Evolutionary conservation across 1,140 invertebrate genomes (phyloP).

Genomic region (Atta colombica): DNA sequence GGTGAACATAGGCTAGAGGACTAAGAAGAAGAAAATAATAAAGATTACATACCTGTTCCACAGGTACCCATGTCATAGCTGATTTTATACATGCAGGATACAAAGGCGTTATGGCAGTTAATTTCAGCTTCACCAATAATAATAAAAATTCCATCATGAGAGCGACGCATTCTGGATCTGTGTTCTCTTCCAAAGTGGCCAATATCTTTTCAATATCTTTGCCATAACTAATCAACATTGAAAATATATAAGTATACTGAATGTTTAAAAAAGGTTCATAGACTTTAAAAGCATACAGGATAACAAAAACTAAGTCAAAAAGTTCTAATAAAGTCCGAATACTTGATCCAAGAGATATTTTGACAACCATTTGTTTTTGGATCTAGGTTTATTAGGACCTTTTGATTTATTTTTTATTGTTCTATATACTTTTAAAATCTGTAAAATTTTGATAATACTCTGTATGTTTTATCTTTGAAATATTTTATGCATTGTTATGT

Average conservation of each 20-base stretch:
- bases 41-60: constrained; percentile 78
- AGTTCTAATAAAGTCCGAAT: too few species aligned
- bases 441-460: too few species aligned
- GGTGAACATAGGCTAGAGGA: too few species aligned
- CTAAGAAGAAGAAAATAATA: not conserved
- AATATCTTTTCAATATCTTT: constrained; percentile 80
- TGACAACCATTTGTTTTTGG: too few species aligned
- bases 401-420: too few species aligned
- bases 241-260: constrained; percentile 20
- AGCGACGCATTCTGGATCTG: constrained; percentile 84
- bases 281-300: too few species aligned
- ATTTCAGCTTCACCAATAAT: constrained; percentile 84
- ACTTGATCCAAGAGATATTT: too few species aligned
- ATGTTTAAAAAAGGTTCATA: too few species aligned
- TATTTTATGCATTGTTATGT: constrained; percentile 15
- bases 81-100: constrained; percentile 84
- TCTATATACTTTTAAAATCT: too few species aligned
- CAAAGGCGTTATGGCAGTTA: constrained; percentile 80
- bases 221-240: constrained; percentile 75
- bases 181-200: constrained; percentile 73
- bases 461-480: not conserved
- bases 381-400: too few species aligned
- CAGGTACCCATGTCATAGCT: constrained; percentile 85
- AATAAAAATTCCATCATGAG: constrained; percentile 87
- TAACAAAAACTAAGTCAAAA: too few species aligned